Evolutionary conservation across 2,113 vertebrate species (phyloP).

Genomic region (Corydoras sp.): DNA sequence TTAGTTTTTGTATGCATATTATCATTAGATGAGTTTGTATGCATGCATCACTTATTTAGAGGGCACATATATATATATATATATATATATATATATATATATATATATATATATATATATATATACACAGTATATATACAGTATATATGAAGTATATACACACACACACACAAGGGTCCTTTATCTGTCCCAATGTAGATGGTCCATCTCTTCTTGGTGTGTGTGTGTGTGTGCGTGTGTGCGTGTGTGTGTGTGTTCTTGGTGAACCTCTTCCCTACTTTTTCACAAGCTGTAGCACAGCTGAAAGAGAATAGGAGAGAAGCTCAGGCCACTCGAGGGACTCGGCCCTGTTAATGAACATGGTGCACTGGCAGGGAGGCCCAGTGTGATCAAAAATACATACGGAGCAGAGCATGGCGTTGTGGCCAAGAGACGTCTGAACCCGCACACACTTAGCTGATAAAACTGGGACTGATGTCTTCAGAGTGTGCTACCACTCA

Average conservation of each 20-base stretch:
- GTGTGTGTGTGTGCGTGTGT: not conserved
- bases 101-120: too few relatives aligned
- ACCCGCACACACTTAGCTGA: slow-evolving; percentile 40
- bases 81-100: too few relatives aligned
- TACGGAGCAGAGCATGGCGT: slow-evolving; percentile 53
- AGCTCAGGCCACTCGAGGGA: slow-evolving; percentile 58
- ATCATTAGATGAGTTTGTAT: not conserved
- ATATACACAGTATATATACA: too few relatives aligned
- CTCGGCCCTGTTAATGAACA: slow-evolving; percentile 71
- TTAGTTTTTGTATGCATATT: not conserved
- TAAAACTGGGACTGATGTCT: slow-evolving; percentile 42
- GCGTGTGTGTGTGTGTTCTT: slow-evolving; percentile 25
- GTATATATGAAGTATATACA: too few relatives aligned
- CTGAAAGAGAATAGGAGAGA: slow-evolving; percentile 74
- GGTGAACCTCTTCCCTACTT: slow-evolving; percentile 44
- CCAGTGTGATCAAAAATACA: slow-evolving; percentile 65
- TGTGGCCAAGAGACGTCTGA: slow-evolving; percentile 48
- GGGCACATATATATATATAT: not conserved
- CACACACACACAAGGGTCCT: not conserved
- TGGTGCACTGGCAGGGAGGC: slow-evolving; percentile 60
- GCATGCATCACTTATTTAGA: not conserved
- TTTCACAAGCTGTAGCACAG: slow-evolving; percentile 43
- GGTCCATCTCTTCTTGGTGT: slow-evolving; percentile 17
- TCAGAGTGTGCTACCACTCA: not conserved
- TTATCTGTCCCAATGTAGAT: slow-evolving; percentile 13